Conservation (phyloP, 30 jellyfish, hydroid and myxozoan genomes). For the Cassiopea andromeda region DNA sequence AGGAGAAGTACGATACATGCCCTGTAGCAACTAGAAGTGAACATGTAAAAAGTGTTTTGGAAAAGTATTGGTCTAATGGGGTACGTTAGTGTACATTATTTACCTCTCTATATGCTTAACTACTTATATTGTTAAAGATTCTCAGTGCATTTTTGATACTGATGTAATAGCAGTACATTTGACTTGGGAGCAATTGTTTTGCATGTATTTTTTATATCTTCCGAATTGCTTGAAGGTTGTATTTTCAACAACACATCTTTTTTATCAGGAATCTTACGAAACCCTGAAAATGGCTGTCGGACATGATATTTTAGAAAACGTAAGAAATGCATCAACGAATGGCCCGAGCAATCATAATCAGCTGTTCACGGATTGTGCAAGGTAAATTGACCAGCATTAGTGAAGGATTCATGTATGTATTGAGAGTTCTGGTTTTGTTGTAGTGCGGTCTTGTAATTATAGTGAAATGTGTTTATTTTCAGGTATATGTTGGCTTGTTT, state of each 20-base stretch:
- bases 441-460: too few species aligned
- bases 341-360: slow-evolving; percentile 79
- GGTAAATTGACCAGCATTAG: slow-evolving; percentile 34
- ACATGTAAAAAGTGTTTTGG: slow-evolving; percentile 67
- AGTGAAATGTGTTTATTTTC: too few species aligned
- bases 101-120: too few species aligned
- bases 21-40: slow-evolving; percentile 73
- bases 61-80: slow-evolving; percentile 71
- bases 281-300: slow-evolving; percentile 45
- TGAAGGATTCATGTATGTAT: too few species aligned
- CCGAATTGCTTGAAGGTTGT: neutral
- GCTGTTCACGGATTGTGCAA: slow-evolving; percentile 79
- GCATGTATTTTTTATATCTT: too few species aligned
- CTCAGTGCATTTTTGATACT: too few species aligned
- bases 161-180: too few species aligned
- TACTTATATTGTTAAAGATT: too few species aligned
- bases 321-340: slow-evolving; percentile 66
- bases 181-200: too few species aligned
- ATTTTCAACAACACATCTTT: neutral
- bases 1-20: slow-evolving; percentile 87
- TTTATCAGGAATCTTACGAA: slow-evolving; percentile 29
- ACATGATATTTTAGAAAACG: slow-evolving; percentile 77
- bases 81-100: slow-evolving; percentile 30
- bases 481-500: too few species aligned
- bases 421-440: too few species aligned